Evolutionary conservation across 2,888 invertebrate species (phyloP), one percentile per base, ranked within the genome.

Genomic region (Melipona bicolor): DNA sequence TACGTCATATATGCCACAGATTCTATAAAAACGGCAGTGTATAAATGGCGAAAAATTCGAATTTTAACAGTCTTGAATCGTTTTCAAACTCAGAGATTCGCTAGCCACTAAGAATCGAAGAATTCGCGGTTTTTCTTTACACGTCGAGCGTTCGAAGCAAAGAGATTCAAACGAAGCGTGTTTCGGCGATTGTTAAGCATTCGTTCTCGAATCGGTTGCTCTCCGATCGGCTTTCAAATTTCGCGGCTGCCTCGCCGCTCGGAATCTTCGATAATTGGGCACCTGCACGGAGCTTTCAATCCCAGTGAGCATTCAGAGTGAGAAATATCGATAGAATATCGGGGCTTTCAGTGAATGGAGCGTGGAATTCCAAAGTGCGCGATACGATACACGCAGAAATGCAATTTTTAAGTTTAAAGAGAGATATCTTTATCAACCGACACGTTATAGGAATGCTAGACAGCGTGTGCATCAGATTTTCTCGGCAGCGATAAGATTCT

Each of bases 121-220:
- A 79, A 74, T 56, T 49, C 27, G 49, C 13, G n/a, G 32, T 43
- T 62, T 69, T 21, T 64, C 56, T n/a, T 72, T 64, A 21, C 11
- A 4, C 5, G 24, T 19, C 36, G 17, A 13, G 21, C 3, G 21
- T 9, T 43, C 24, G 36, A 32, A 52, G 52, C 50, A 43, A 43
- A 43, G 21, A n/a, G n/a, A 13, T 54, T 32, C 19, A 19, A 76
- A 50, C 13, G 15, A 32, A 17, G 36, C 15, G n/a, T 1, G 13
- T 61, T 61, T 21, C n/a, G 4, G 5, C 15, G n/a, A 19, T 61
- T 50, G 43, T 27, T 32, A 6, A 21, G 21, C 69, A n/a, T 77
- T 77, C 50, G 76, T 69, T 24, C 2, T 17, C 9, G 24, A 24
- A n/a, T 15, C 24, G 43, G 24, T 75, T 56, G 75, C 15, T 54